Evolutionary conservation across 2,888 invertebrate species (phyloP), one percentile per base, ranked within the genome.

Genomic region (Agrilus mali): DNA sequence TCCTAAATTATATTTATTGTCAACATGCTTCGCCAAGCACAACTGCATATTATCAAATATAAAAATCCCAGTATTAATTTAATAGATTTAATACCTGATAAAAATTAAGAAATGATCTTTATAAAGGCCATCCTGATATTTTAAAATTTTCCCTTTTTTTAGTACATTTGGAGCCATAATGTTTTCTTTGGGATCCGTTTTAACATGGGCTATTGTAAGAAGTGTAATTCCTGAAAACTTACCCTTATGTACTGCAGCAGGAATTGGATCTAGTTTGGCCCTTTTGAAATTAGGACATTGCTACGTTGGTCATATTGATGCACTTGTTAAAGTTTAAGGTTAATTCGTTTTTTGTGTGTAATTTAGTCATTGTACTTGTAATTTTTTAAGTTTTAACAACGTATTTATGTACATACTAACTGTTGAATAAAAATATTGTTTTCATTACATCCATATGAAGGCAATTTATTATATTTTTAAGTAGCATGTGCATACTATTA

Each of bases 171-270:
- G 86, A 41, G 81, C 88, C 36, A 72, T 86, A 8, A 72, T 93
- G 16, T 86, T 93, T 72, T 88, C 88, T 50, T 78, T 94, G 60
- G 93, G 94, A 12, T 90, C 92, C 0, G 84, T 93, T 38, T 74
- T 94, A 44, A 69, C 85, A 49, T 92, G 92, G 86, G 93, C 93
- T 7, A 80, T 93, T 33, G 67, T 87, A 34, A 79, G 89, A 59
- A 84, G 84, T 52, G 71, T 86, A 33, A 69, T 92, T 37, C 86
- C 87, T 1, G 74, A 80, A 51, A 78, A 78, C 60, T 76, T 80
- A 35, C 63, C 75, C 5, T 55, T 84, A 17, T 79, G 82, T 51
- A 78, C 82, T 27, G 53, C 78, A 32, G 70, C 82, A 50, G 87
- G 87, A 27, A 60, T 87, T n/a, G 70, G 77, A 17, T 78, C 83